phyloP scores from a whole-genome alignment of 2,113 vertebrate genomes.

The Pavo muticus region DNA sequence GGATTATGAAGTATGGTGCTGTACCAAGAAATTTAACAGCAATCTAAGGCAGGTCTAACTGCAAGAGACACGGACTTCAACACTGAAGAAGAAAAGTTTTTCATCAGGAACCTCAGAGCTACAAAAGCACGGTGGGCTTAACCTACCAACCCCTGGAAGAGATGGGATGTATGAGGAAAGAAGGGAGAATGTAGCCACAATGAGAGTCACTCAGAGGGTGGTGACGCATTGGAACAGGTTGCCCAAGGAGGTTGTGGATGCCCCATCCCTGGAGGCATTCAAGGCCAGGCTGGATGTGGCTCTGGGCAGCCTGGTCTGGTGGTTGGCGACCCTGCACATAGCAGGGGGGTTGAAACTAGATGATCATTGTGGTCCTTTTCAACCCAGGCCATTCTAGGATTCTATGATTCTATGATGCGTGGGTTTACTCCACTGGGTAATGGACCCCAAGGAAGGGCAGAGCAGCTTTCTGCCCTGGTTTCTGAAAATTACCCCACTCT shows the following conservation, averaged over 20 bases:
- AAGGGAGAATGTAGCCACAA: neutral
- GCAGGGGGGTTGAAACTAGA: too few species aligned
- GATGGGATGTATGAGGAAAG: neutral
- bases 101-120: neutral
- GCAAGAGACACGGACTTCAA: neutral
- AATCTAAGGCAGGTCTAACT: neutral
- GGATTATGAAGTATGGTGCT: neutral
- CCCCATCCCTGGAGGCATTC: too few species aligned
- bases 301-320: too few species aligned
- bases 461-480: neutral
- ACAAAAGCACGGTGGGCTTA: neutral
- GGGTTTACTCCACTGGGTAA: neutral
- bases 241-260: too few species aligned
- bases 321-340: too few species aligned
- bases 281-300: too few species aligned
- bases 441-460: neutral
- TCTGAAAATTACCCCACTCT: accelerated
- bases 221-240: too few species aligned
- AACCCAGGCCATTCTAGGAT: too few species aligned
- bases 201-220: neutral
- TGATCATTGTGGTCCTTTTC: too few species aligned
- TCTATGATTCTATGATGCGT: neutral
- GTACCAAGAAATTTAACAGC: neutral
- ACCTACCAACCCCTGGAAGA: neutral
- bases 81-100: neutral